Evolutionary conservation across 1,140 invertebrate genomes (phyloP), one percentile per base, ranked within the genome.

Genomic region (Aphaenogaster rudis): DNA sequence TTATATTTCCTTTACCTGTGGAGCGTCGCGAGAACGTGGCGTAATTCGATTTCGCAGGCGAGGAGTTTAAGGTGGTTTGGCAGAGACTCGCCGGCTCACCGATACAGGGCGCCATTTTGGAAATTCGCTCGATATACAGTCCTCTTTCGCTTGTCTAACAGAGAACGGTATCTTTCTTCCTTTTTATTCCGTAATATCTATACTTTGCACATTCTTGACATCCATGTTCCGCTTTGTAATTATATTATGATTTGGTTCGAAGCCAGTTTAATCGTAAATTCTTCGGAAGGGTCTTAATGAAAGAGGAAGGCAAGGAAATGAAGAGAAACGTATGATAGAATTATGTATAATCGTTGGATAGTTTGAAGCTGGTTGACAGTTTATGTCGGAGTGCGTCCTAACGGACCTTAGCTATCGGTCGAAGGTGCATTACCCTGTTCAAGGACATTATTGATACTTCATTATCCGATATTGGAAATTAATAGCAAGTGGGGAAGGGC

Each of bases 381-480:
- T 84, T 74, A 74, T 17, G 54, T 84, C n/a, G 42, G 17, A n/a
- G 50, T 48, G 54, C 67, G 67, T 74, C 39, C 52, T 59, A 72
- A 67, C 78, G n/a, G 50, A 69, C 64, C 36, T 69, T 45, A 48
- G 48, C 69, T 61, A 84, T 74, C 50, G 52, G 36, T 36, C 8
- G 42, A 88, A 79, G 88, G 66, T 77, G 64, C 72, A 77, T 86
- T 54, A 77, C 74, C 57, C 45, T 57, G 78, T 79, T 90, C 78
- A 59, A 84, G 86, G 63, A 64, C 72, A 87, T 87, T 87, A 77
- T 81, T 80, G 88, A 90, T 85, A 76, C 85, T 89, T 90, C 88
- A 76, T 90, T 89, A 90, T 87, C 78, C 78, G 86, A 87, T 89
- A 85, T 90, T 76, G 88, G 86, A 90, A 84, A 88, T 90, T 88